Evolutionary conservation across 2,797 vertebrate genomes (phyloP).

Genomic region (Rhyacichthys aspro): DNA sequence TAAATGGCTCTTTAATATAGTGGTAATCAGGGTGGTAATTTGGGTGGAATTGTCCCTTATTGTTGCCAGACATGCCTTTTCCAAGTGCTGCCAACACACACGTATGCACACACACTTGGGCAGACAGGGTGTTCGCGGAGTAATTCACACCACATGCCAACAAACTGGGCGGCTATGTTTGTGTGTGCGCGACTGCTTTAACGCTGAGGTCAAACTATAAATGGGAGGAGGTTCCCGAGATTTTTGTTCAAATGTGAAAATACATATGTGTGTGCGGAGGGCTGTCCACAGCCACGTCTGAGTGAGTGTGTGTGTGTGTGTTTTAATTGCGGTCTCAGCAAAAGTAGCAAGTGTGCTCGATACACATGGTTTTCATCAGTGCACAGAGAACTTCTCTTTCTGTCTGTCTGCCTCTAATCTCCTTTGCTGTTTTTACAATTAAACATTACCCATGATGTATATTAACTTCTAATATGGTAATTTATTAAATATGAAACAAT

Average conservation of each 20-base stretch:
- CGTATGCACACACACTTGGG: conserved; percentile 41
- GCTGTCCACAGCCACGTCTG: conserved; percentile 45
- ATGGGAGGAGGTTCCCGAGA: conserved; percentile 65
- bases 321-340: conserved; percentile 82
- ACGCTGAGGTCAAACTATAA: conserved; percentile 78
- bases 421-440: conserved; percentile 56
- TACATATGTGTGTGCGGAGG: conserved; percentile 42
- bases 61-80: conserved; percentile 81
- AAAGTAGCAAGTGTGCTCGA: conserved; percentile 79
- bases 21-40: conserved; percentile 83
- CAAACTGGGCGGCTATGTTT: conserved; percentile 76
- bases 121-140: conserved; percentile 75
- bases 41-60: conserved; percentile 83
- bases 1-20: conserved; percentile 84
- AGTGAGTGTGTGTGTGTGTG: conserved; percentile 35
- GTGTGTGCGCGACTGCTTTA: conserved; percentile 59
- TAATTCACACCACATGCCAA: conserved; percentile 85
- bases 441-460: conserved; percentile 58
- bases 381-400: conserved; percentile 55
- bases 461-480: conserved; percentile 63
- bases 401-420: conserved; percentile 56
- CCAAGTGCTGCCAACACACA: conserved; percentile 71
- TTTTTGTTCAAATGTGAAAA: conserved; percentile 67
- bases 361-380: conserved; percentile 84
- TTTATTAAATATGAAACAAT: conserved; percentile 50